Evolutionary conservation across 2,888 invertebrate genomes (phyloP).

Genomic region (Amphiduros pacificus): DNA sequence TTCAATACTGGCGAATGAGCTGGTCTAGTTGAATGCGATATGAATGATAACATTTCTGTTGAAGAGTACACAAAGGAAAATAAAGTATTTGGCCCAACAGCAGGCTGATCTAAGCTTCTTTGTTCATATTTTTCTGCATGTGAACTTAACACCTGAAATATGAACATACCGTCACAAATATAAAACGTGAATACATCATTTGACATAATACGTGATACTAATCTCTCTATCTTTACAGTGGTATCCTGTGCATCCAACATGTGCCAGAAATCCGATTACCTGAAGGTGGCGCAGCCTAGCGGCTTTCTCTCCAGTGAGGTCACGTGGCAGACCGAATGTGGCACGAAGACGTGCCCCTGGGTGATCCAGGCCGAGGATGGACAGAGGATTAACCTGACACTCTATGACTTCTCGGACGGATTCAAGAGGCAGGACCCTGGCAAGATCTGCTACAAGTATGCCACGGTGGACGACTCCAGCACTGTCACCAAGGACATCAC

Average conservation of each 20-base stretch:
- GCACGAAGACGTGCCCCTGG: constrained; percentile 23
- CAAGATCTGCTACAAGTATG: constrained; percentile 16
- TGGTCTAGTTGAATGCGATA: too few relatives aligned
- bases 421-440: constrained; percentile 2
- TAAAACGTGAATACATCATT: too few relatives aligned
- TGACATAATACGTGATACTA: too few relatives aligned
- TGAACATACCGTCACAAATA: too few relatives aligned
- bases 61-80: too few relatives aligned
- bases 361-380: constrained; percentile 18
- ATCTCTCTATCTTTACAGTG: constrained; percentile 6
- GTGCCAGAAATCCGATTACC: constrained; percentile 16
- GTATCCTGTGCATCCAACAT: constrained; percentile 8
- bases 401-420: constrained; percentile 19
- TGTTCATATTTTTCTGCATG: too few relatives aligned
- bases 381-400: constrained; percentile 23
- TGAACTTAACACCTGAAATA: too few relatives aligned
- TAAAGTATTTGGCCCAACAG: too few relatives aligned
- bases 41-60: too few relatives aligned
- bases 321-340: constrained; percentile 17
- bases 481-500: constrained; percentile 12
- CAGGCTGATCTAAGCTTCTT: too few relatives aligned
- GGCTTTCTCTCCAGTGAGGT: constrained; percentile 16
- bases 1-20: too few relatives aligned
- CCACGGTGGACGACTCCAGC: constrained; percentile 10
- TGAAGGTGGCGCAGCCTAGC: constrained; percentile 7